Percentiles rank a stretch among this genome's conserved stretches.
These are phyloP conservation scores for Synergus laeviventris DNA, from an alignment of 2,888 invertebrate genomes.

Conservation along the genomic window DNA sequence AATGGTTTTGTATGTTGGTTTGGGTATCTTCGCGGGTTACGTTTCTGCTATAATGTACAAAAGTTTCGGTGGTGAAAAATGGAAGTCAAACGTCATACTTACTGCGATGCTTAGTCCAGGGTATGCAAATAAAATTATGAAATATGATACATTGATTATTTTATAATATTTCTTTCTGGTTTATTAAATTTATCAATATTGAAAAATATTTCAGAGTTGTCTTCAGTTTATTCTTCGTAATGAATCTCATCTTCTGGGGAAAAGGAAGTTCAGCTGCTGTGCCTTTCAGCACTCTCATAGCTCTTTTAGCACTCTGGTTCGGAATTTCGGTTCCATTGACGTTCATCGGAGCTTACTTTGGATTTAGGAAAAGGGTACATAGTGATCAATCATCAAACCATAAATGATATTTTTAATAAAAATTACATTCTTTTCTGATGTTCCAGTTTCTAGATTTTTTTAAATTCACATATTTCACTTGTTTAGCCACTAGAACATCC, in stretches of 20 bases:
- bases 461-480: constrained; percentile 29
- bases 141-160: constrained; percentile 11
- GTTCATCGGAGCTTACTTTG: constrained; percentile 98
- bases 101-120: constrained; percentile 98
- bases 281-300: constrained; percentile 96
- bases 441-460: not conserved
- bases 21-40: constrained; percentile 98
- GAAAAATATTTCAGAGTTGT: constrained; percentile 83
- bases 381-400: not conserved
- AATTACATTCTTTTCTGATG: not conserved
- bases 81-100: constrained; percentile 98
- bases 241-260: constrained; percentile 97
- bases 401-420: not conserved
- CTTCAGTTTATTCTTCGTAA: constrained; percentile 96
- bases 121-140: constrained; percentile 77
- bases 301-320: constrained; percentile 96
- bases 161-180: constrained; percentile 30
- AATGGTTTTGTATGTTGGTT: constrained; percentile 96
- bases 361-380: constrained; percentile 95
- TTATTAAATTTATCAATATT: not conserved
- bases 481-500: constrained; percentile 95
- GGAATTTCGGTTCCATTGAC: constrained; percentile 98
- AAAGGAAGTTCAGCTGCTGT: constrained; percentile 97
- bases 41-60: constrained; percentile 98
- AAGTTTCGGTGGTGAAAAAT: constrained; percentile 98